Conservation (phyloP, 2,113 vertebrate species). For the Sitta europaea region DNA sequence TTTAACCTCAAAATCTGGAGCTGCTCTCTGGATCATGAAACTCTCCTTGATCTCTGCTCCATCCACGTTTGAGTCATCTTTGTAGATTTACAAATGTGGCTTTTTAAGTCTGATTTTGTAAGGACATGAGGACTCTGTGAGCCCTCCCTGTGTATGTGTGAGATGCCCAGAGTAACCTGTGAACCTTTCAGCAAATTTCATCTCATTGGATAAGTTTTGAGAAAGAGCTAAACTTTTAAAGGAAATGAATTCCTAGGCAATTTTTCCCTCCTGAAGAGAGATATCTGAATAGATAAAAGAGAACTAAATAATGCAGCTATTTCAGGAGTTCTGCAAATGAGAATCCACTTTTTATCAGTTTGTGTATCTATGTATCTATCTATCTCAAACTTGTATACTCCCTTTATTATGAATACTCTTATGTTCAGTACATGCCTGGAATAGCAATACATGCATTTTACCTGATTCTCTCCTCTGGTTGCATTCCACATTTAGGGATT, state of each 20-base stretch:
- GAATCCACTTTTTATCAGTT: slow-evolving; percentile 17
- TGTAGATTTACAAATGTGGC: not conserved
- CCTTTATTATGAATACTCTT: not conserved
- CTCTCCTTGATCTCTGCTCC: not conserved
- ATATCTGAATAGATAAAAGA: not conserved
- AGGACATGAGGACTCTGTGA: not conserved
- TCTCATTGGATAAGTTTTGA: not conserved
- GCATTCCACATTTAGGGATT: not conserved
- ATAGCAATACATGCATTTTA: not conserved
- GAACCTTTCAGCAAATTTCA: not conserved
- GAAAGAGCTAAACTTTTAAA: not conserved
- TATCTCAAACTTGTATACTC: not conserved
- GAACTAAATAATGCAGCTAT: not conserved
- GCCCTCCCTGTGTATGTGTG: not conserved
- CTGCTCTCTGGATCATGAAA: not conserved
- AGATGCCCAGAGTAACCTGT: not conserved
- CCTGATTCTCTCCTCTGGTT: not conserved
- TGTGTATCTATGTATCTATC: slow-evolving; percentile 24
- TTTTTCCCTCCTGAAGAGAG: not conserved
- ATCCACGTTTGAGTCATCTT: not conserved
- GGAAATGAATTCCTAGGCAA: not conserved
- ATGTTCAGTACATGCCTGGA: not conserved
- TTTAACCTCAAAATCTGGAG: not conserved
- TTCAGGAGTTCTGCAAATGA: not conserved
- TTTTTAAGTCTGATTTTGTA: not conserved